Base-by-base conservation (phyloP, 2,888 invertebrate species). In the Mongoloraphidia duomilia region DNA sequence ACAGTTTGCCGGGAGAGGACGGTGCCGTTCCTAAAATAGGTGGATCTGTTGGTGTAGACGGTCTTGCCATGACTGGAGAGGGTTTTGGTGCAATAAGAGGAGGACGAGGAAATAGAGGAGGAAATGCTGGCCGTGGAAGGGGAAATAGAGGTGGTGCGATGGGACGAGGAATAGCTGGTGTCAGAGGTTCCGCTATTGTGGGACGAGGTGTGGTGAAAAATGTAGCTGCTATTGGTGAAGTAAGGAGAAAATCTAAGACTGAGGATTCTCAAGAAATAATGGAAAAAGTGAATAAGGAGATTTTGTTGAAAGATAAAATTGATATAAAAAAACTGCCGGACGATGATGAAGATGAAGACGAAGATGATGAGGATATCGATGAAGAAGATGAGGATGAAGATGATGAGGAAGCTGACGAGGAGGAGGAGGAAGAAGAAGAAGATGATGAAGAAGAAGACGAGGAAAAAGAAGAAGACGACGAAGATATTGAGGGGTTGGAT, bases 341-440 rank as follows among this genome's bases (percentile, higher is more conserved):
- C 1, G 62, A 69, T 5, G 69, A 69, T 6, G 65, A 67, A n/a
- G 62, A 65, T 11, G 64, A 67, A 46, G 63, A 63, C 2, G 69
- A 69, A 49, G 56, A 68, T 14, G 62, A 65, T 11, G 64, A 67
- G 46, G 63, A 63, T 2, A 68, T 69, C 49, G 56, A 68, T 14
- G 64, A 66, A 11, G 66, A 67, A 50, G 69, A 69, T 26, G 54
- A 26, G 26, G 26, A 57, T 38, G 68, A 67, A 37, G 68, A 68
- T 34, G 46, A 40, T 1, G 44, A 44, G 67, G 67, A 48, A 66
- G 67, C 0, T 67, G 67, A 52, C 66, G 68, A 6, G 67, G 68
- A 41, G 68, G 68, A 8, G 67, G 66, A 46, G 67, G 69, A 54
- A 38, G 60, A 59, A 52, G 61, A 56, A 36, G 55, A 57, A 35